These are phyloP conservation scores for Carcina quercana DNA, from an alignment of 2,888 invertebrate species.

Conservation along the genomic window DNA sequence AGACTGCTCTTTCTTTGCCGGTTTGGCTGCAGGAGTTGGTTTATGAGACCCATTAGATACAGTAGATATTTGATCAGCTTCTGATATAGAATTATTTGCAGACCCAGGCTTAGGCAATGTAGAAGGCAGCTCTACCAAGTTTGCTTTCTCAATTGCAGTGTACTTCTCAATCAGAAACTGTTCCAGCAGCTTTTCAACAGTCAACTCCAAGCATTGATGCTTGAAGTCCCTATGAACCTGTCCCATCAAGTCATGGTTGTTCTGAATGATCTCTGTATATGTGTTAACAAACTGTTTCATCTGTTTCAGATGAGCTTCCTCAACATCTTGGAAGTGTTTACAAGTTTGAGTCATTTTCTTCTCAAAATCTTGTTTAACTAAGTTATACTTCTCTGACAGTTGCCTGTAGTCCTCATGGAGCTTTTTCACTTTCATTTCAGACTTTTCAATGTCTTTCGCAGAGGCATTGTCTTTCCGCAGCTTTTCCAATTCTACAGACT, in stretches of 20 bases:
- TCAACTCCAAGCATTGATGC: constrained; percentile 91
- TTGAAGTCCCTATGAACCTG: constrained; percentile 96
- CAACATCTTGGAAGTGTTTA: constrained; percentile 95
- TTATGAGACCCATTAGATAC: constrained; percentile 68
- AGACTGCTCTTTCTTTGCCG: constrained; percentile 78
- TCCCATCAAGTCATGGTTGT: constrained; percentile 92
- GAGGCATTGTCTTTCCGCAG: constrained; percentile 89
- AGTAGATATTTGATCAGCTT: constrained; percentile 66
- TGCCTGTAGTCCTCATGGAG: constrained; percentile 95
- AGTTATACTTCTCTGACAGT: constrained; percentile 93
- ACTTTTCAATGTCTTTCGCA: constrained; percentile 94
- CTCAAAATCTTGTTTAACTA: constrained; percentile 95
- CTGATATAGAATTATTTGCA: constrained; percentile 69
- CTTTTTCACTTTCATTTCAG: constrained; percentile 93
- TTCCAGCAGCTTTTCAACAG: constrained; percentile 93
- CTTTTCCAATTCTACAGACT: constrained; percentile 91
- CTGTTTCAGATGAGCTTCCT: constrained; percentile 92
- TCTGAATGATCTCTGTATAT: constrained; percentile 90
- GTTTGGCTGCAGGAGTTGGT: constrained; percentile 59
- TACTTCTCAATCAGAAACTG: constrained; percentile 94
- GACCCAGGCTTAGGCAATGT: constrained; percentile 62
- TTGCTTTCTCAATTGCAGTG: constrained; percentile 94
- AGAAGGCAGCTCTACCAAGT: constrained; percentile 73
- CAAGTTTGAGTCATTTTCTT: constrained; percentile 95
- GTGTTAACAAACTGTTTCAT: constrained; percentile 96